Percentiles rank a stretch among this genome's conserved stretches.
Conservation (phyloP, 1,140 invertebrate species). For the Polyergus mexicanus region DNA sequence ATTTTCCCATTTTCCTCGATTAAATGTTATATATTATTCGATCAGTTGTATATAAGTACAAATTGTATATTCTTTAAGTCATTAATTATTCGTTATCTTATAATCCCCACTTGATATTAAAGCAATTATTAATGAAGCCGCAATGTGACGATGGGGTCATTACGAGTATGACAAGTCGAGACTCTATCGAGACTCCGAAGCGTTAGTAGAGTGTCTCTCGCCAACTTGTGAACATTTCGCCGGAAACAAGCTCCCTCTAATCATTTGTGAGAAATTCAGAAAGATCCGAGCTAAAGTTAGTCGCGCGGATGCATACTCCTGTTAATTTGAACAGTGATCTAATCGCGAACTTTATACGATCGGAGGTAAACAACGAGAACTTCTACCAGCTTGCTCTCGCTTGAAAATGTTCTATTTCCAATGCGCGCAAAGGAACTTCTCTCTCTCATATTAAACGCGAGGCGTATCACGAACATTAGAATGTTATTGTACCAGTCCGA, state of each 20-base stretch:
- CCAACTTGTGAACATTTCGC: conserved; percentile 14
- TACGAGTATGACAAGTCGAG: conserved; percentile 10
- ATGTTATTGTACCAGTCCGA: conserved; percentile 41
- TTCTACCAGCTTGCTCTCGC: conserved; percentile 34
- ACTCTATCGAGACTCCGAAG: conserved; percentile 20
- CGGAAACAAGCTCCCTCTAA: conserved; percentile 4
- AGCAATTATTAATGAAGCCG: conserved; percentile 50
- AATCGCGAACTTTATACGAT: conserved; percentile 13
- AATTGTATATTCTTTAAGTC: background rate
- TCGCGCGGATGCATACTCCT: background rate
- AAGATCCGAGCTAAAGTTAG: background rate
- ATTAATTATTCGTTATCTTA: background rate
- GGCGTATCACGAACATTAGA: conserved; percentile 38
- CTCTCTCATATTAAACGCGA: conserved; percentile 3
- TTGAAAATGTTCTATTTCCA: conserved; percentile 37
- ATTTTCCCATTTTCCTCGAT: background rate
- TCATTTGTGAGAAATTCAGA: conserved; percentile 26
- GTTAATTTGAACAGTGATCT: background rate
- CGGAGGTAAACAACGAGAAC: conserved; percentile 15
- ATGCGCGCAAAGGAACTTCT: conserved; percentile 34
- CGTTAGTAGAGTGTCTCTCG: conserved; percentile 51
- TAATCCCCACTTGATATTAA: background rate
- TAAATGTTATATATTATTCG: conserved; percentile 1
- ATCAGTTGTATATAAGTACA: background rate
- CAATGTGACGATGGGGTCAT: conserved; percentile 37